Percentiles rank a stretch among this genome's conserved stretches.
These are phyloP conservation scores for Chironomus tepperi DNA, from an alignment of 1,140 invertebrate species.

Conservation along the genomic window DNA sequence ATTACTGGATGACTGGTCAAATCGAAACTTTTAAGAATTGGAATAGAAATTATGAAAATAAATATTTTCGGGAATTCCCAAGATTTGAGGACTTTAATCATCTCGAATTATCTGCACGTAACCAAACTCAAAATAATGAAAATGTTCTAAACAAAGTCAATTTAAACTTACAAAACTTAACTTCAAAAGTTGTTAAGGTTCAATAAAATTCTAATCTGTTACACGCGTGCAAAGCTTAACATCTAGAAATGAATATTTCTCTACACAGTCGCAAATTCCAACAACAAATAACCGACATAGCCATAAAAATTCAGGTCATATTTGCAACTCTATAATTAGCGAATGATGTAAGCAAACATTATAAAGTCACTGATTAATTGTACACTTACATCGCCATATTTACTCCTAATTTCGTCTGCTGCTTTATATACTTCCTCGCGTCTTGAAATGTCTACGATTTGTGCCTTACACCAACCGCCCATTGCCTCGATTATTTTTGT, in stretches of 20 bases:
- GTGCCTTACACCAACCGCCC: constrained; percentile 63
- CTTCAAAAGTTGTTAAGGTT: too few species aligned
- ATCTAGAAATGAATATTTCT: neutral
- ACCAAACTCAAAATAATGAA: too few species aligned
- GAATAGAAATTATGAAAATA: too few species aligned
- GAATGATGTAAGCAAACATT: neutral
- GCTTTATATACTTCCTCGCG: constrained; percentile 72
- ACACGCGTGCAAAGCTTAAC: too few species aligned
- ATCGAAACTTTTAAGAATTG: too few species aligned
- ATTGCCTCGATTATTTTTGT: constrained; percentile 57
- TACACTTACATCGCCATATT: constrained; percentile 71
- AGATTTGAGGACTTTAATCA: too few species aligned
- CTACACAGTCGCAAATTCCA: neutral
- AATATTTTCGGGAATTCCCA: too few species aligned
- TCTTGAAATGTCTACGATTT: constrained; percentile 71
- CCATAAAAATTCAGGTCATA: neutral
- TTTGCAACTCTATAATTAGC: neutral
- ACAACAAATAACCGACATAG: neutral
- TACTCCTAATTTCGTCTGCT: constrained; percentile 67
- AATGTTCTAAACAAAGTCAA: too few species aligned
- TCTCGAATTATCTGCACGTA: too few species aligned
- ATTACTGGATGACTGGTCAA: too few species aligned
- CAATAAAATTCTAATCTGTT: too few species aligned
- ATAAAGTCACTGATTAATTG: neutral
- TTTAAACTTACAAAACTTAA: too few species aligned